Evolutionary conservation across 2,797 vertebrate species (phyloP).

Genomic region (Champsocephalus esox): DNA sequence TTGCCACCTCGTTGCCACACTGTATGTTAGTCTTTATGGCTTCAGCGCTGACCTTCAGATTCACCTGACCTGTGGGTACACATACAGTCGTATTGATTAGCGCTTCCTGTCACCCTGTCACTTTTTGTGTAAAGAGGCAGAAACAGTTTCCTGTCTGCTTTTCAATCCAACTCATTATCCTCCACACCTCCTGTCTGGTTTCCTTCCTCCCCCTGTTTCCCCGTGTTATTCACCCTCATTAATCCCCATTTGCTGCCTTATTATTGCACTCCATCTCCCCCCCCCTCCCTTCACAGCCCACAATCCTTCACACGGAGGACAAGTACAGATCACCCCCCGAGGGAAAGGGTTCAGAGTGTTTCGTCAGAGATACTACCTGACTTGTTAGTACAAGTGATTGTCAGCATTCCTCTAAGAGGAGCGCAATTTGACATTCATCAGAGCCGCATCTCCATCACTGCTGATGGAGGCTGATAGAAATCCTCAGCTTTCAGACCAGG

Average conservation of each 20-base stretch:
- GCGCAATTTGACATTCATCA: no score
- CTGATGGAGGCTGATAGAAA: no score
- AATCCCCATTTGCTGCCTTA: constrained; percentile 73
- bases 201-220: constrained; percentile 54
- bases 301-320: no score
- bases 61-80: constrained; percentile 80
- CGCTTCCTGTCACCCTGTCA: constrained; percentile 29
- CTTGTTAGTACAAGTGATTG: no score
- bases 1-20: constrained; percentile 80
- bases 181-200: constrained; percentile 40
- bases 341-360: no score
- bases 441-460: no score
- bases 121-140: constrained; percentile 48
- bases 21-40: constrained; percentile 73
- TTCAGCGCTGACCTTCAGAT: constrained; percentile 86
- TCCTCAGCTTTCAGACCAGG: no score
- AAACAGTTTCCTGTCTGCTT: constrained; percentile 37
- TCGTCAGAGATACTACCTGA: no score
- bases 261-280: constrained; percentile 50
- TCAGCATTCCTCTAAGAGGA: no score
- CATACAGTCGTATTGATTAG: constrained; percentile 36
- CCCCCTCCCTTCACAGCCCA: background rate
- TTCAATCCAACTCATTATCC: constrained; percentile 55
- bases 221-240: constrained; percentile 62
- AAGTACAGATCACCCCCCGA: no score